Evolutionary conservation across 1,140 invertebrate species (phyloP), one percentile per base, ranked within the genome.

Genomic region (Acromyrmex echinatior): DNA sequence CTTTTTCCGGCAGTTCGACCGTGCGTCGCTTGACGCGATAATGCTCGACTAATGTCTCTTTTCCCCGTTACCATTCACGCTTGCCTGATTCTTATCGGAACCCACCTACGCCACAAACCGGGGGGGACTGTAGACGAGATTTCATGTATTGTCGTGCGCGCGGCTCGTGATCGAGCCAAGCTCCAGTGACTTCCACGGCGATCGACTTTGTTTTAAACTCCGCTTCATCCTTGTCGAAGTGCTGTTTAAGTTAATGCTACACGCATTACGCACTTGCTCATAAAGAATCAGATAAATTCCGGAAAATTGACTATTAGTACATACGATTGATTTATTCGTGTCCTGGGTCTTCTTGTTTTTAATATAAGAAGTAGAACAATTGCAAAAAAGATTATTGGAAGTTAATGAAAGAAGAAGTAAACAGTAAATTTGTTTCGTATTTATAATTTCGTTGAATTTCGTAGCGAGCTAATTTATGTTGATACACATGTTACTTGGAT

Each of bases 1-100:
- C 92, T 93, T 93, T 93, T 93, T 93, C 91, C 93, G 93, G 93
- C 93, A 94, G 93, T 94, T 94, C 93, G 93, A 93, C 90, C 93
- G 93, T 94, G 92, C 93, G 85, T 85, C 91, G 91, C 79, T 91
- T 92, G 93, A 93, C 92, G 93, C 93, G 93, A 92, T 94, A 94
- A 95, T 94, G 91, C 89, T 89, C 89, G 82, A 88, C 90, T 91
- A 91, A 93, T 93, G 91, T 93, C 92, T 91, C 93, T 92, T 90
- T 81, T 80, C 87, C 71, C 86, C 78, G 68, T 62, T 84, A 49
- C 45, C 90, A 87, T 93, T 93, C 93, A 93, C 93, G 91, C 92
- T 92, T 91, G 89, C 91, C 77, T 92, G 92, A 91, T 91, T 91
- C 90, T 92, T 91, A 87, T 87, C 85, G 73, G 21, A 25, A 76